A percentile compares a stretch with the other conserved stretches of the same genome.
Conservation (phyloP, 2,888 invertebrate genomes). For the Scrobipalpa costella region DNA sequence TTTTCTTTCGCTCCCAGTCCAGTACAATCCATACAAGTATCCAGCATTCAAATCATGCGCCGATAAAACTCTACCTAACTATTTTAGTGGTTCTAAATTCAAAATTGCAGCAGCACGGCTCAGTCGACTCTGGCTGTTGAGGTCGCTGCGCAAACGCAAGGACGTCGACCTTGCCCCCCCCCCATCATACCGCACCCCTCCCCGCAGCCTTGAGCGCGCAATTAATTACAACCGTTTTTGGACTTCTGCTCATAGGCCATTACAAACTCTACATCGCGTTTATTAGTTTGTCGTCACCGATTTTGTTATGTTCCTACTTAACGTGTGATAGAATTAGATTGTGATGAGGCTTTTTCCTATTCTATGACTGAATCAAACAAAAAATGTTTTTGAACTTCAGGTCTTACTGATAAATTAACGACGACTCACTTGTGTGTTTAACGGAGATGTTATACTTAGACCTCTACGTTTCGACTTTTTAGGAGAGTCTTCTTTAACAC, state of each 20-base stretch:
- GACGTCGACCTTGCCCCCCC: constrained; percentile 57
- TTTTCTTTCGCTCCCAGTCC: no score
- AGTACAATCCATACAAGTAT: neutral
- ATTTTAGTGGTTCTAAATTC: neutral
- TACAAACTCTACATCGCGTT: constrained; percentile 42
- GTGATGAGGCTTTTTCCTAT: no score
- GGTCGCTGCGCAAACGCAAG: constrained; percentile 54
- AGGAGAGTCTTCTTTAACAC: no score
- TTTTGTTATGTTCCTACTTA: no score
- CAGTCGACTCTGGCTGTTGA: neutral
- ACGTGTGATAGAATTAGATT: no score
- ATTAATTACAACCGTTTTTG: constrained; percentile 57
- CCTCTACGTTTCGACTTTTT: no score
- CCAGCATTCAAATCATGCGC: neutral
- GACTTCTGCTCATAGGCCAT: neutral
- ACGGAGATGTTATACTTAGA: no score
- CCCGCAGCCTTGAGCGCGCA: constrained; percentile 64
- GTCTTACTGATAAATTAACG: no score
- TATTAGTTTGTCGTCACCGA: no score
- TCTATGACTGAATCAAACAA: no score
- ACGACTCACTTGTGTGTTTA: no score
- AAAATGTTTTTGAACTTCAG: no score
- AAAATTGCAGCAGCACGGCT: constrained; percentile 10
- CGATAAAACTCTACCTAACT: neutral
- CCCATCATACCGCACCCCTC: constrained; percentile 6